These are phyloP conservation scores for Odiellus spinosus DNA, from an alignment of 2,888 invertebrate genomes.

Conservation along the genomic window DNA sequence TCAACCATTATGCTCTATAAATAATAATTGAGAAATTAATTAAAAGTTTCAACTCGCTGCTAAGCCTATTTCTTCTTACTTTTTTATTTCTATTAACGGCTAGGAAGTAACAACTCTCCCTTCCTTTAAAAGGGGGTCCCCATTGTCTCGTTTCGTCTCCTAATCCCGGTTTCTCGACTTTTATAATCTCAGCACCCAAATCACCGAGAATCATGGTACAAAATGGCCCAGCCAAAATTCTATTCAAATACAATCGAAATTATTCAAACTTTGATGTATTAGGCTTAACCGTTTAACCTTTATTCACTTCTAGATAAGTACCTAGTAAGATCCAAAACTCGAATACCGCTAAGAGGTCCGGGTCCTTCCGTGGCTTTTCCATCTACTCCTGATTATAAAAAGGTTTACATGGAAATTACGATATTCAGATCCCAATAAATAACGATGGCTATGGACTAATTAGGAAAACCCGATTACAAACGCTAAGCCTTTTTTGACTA, in stretches of 20 bases:
- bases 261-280: background rate
- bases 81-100: conserved; percentile 87
- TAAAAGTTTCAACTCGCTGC: background rate
- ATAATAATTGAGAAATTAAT: background rate
- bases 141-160: conserved; percentile 82
- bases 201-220: conserved; percentile 88
- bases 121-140: conserved; percentile 72
- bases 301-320: background rate
- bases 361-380: background rate
- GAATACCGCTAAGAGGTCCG: conserved; percentile 7
- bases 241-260: conserved; percentile 57
- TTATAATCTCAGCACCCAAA: conserved; percentile 79
- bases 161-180: conserved; percentile 63
- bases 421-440: too few species aligned
- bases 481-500: too few species aligned
- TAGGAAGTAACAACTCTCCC: conserved; percentile 57
- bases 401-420: too few species aligned
- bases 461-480: too few species aligned
- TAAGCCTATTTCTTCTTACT: conserved; percentile 25
- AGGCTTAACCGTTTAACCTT: background rate
- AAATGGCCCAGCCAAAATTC: conserved; percentile 84
- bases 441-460: too few species aligned
- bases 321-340: conserved; percentile 10
- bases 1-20: conserved; percentile 15
- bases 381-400: too few species aligned